Evolutionary conservation across 2,113 vertebrate genomes (phyloP).

Genomic region (Bos indicus): DNA sequence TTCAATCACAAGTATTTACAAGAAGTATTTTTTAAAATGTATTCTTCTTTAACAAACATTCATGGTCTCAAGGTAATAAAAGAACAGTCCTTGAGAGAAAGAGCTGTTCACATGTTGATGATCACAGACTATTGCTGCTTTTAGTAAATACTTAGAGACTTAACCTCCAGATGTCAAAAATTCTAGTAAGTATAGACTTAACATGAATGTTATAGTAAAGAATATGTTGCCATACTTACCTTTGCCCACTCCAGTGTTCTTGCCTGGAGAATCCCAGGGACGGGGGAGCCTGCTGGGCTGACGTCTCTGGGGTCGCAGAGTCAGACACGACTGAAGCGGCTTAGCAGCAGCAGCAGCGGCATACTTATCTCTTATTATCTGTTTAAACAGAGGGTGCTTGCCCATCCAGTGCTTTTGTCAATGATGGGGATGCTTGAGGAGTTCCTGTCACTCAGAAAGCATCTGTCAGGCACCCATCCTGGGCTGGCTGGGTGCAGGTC

Average conservation of each 20-base stretch:
- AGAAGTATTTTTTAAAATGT: conserved; percentile 30
- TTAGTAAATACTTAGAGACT: conserved; percentile 34
- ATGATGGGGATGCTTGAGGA: background rate
- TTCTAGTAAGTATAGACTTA: background rate
- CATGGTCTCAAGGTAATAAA: conserved; percentile 7
- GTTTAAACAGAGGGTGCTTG: background rate
- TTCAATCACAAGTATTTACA: background rate
- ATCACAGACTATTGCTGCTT: background rate
- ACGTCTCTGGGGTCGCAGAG: too few relatives aligned
- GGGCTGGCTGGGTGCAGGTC: rapidly evolving
- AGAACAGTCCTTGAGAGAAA: conserved; percentile 22
- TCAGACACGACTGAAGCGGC: too few relatives aligned
- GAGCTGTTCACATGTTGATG: background rate
- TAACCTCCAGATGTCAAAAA: conserved; percentile 38
- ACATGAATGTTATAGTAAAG: background rate
- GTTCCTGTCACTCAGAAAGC: background rate
- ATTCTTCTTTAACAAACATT: conserved; percentile 25
- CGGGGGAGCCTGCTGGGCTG: too few relatives aligned
- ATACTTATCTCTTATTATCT: background rate
- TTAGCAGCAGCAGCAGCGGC: too few relatives aligned
- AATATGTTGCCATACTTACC: background rate
- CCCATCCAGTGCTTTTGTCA: background rate
- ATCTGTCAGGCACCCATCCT: background rate
- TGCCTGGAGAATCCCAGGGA: too few relatives aligned
- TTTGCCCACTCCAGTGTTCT: background rate